These are phyloP conservation scores for Peromyscus eremicus DNA, from an alignment of 2,797 vertebrate species.

Conservation along the genomic window DNA sequence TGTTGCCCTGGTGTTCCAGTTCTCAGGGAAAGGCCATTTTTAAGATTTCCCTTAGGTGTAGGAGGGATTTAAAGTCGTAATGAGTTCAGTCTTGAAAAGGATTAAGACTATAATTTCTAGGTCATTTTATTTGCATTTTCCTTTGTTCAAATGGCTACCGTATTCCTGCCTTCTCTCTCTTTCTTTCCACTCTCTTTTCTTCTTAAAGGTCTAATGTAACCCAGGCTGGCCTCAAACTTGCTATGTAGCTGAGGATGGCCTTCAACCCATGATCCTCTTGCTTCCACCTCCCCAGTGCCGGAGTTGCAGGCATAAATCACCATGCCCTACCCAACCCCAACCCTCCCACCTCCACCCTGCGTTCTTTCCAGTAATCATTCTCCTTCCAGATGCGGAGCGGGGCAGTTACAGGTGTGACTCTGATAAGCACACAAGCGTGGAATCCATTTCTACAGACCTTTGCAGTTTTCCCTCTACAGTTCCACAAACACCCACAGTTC, in stretches of 20 bases:
- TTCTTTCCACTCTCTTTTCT: neutral
- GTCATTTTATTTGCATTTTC: neutral
- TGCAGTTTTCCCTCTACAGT: neutral
- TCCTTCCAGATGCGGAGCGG: neutral
- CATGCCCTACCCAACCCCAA: too few relatives aligned
- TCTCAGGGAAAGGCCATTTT: constrained; percentile 11
- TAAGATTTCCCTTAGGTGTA: neutral
- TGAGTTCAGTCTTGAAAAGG: neutral
- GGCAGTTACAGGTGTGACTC: neutral
- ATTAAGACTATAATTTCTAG: neutral
- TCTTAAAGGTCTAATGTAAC: neutral
- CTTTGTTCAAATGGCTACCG: neutral
- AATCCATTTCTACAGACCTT: neutral
- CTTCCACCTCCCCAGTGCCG: neutral
- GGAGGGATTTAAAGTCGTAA: neutral
- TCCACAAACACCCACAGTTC: neutral
- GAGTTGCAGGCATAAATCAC: neutral
- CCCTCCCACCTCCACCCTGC: too few relatives aligned
- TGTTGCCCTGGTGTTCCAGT: neutral
- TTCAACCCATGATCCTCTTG: neutral
- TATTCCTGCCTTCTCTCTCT: neutral
- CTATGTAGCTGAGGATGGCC: neutral
- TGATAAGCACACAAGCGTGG: neutral
- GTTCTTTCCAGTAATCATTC: neutral
- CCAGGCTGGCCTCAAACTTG: neutral